These are phyloP conservation scores for Hirudo medicinalis DNA, from an alignment of 1,140 invertebrate species.

Conservation along the genomic window DNA sequence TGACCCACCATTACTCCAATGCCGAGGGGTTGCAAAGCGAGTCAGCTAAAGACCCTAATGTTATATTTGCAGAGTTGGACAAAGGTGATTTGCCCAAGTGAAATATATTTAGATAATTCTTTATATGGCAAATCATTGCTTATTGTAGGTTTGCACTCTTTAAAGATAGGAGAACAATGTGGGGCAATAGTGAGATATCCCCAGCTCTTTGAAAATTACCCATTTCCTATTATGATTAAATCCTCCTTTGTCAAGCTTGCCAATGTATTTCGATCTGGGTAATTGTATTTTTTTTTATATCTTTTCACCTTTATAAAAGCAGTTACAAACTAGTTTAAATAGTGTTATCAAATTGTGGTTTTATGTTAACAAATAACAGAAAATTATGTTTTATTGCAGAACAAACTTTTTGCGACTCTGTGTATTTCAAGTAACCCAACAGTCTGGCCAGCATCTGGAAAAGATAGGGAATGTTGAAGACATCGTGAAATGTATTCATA, in stretches of 20 bases:
- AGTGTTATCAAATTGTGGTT: not conserved
- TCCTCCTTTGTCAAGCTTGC: constrained; percentile 84
- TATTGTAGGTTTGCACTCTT: constrained; percentile 62
- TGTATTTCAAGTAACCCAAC: constrained; percentile 82
- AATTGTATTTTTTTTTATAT: constrained; percentile 29
- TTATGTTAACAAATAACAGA: not conserved
- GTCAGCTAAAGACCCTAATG: not conserved
- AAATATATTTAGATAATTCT: not conserved
- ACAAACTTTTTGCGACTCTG: constrained; percentile 82
- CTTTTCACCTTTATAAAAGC: not conserved
- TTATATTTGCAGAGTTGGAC: constrained; percentile 6
- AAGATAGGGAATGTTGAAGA: constrained; percentile 93
- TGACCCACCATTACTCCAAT: too few relatives aligned
- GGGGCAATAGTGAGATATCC: constrained; percentile 91
- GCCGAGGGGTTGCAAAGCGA: too few relatives aligned
- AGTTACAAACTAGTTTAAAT: not conserved
- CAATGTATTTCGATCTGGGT: constrained; percentile 81
- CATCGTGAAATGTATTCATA: constrained; percentile 79
- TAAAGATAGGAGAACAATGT: constrained; percentile 82
- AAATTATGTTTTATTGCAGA: constrained; percentile 40
- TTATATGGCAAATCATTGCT: not conserved
- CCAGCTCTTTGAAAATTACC: constrained; percentile 84
- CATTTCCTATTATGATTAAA: constrained; percentile 93
- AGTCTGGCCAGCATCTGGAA: constrained; percentile 87
- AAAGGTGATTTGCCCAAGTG: not conserved